Evolutionary conservation across 1,140 invertebrate species (phyloP).

Genomic region (Megalopta genalis): DNA sequence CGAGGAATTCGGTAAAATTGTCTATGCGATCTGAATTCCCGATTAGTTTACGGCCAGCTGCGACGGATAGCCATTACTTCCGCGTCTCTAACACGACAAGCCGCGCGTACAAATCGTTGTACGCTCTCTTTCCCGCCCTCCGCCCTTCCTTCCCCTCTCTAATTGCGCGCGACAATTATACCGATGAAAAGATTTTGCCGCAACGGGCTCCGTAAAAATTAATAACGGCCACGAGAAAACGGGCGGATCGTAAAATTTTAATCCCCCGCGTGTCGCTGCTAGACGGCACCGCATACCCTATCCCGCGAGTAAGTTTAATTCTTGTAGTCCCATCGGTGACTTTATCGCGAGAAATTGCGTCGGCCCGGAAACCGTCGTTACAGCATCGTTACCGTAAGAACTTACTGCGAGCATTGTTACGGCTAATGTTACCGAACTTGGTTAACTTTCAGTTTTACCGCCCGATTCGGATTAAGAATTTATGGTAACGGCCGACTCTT

Average conservation of each 20-base stretch:
- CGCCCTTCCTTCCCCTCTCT: not conserved
- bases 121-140: too few relatives aligned
- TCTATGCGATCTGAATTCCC: slow-evolving; percentile 31
- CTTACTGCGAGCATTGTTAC: slow-evolving; percentile 77
- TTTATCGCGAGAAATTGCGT: slow-evolving; percentile 78
- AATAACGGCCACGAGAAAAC: not conserved
- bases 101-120: not conserved
- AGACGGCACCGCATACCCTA: slow-evolving; percentile 24
- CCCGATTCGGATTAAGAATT: slow-evolving; percentile 80
- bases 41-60: slow-evolving; percentile 20
- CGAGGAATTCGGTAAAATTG: slow-evolving; percentile 44
- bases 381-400: slow-evolving; percentile 81
- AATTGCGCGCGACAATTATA: not conserved
- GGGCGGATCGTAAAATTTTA: slow-evolving; percentile 58
- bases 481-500: slow-evolving; percentile 74
- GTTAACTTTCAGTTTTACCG: slow-evolving; percentile 80
- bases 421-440: slow-evolving; percentile 78
- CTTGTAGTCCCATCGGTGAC: slow-evolving; percentile 79
- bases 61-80: not conserved
- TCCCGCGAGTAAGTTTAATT: slow-evolving; percentile 75
- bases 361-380: slow-evolving; percentile 75
- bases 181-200: not conserved
- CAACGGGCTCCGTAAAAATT: not conserved
- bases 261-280: slow-evolving; percentile 50
- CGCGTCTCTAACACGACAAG: not conserved